Base-by-base conservation (phyloP, 2,113 vertebrate species). In the Suncus etruscus region DNA sequence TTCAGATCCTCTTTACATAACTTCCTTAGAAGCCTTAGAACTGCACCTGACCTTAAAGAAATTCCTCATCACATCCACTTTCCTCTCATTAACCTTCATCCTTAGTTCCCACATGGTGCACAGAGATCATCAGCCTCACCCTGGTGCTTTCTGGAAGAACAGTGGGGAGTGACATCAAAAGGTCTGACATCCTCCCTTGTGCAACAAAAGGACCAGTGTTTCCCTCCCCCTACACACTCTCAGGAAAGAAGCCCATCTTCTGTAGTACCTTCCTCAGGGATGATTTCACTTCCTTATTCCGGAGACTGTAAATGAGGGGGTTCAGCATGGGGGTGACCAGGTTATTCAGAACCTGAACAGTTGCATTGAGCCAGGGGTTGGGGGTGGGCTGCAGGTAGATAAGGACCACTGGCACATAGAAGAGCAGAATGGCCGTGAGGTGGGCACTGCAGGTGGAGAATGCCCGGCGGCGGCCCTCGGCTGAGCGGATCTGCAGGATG, bases 381-480 rank as follows among this genome's bases (percentile, higher is more conserved):
- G 93, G 79, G 11, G 91, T 94, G 32, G 97, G 97, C 3, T 39
- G 25, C 6, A 97, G 76, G 58, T 97, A 97, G 22, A 97, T 95
- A 45, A 96, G 87, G 24, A 96, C 94, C 18, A 97, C 95, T 0
- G 96, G 95, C 84, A 96, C 94, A 18, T 96, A 97, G 72, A 94
- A 96, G 15, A 97, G 77, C 7, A 97, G 58, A 32, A 97, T 95
- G 58, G 96, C 94, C 0, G 93, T 91, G 31, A 97, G 92, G 75
- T 97, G 96, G 29, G 97, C 96, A 1, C 95, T 96, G 27, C 95
- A 97, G 50, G 96, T 97, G 20, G 97, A 97, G 69, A 96, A 94
- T 8, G 96, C 95, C 8, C 12, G 95, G 1, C 7, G 94, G 0
- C 78, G 89, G n/a, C 96, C 96, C 3, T 92, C 86, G 0, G 77